Percentiles rank a stretch among this genome's conserved stretches.
Evolutionary conservation across 2,888 invertebrate species (phyloP).

Genomic region (Flabesymbios commensalis): DNA sequence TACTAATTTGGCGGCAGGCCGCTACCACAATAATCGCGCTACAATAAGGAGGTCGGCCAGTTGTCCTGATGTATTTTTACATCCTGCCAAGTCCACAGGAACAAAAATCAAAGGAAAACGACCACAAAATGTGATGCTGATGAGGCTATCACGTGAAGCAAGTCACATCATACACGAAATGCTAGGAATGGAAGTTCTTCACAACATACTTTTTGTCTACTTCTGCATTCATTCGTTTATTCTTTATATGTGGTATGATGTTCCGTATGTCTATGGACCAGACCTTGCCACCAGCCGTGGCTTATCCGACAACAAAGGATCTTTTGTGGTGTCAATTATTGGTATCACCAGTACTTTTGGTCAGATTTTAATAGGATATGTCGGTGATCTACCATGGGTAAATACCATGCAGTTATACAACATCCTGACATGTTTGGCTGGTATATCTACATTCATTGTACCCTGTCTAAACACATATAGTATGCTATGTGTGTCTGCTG

Average conservation of each 20-base stretch:
- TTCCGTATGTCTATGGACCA: slow-evolving; percentile 90
- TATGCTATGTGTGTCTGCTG: slow-evolving; percentile 39
- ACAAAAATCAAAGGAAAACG: background rate
- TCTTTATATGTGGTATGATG: slow-evolving; percentile 86
- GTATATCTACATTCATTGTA: slow-evolving; percentile 49
- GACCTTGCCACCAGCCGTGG: slow-evolving; percentile 72
- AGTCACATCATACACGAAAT: slow-evolving; percentile 45
- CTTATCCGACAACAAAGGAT: slow-evolving; percentile 56
- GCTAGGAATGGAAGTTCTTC: slow-evolving; percentile 50
- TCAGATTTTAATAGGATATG: slow-evolving; percentile 74
- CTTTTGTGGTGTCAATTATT: slow-evolving; percentile 81
- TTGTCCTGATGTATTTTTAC: slow-evolving; percentile 82
- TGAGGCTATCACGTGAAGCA: slow-evolving; percentile 39
- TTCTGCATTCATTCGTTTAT: slow-evolving; percentile 80
- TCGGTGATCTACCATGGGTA: slow-evolving; percentile 82
- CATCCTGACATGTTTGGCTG: slow-evolving; percentile 69
- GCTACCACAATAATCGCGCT: slow-evolving; percentile 12
- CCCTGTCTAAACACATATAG: slow-evolving; percentile 44
- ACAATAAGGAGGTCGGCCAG: slow-evolving; percentile 72
- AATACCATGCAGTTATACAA: slow-evolving; percentile 84
- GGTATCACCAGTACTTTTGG: slow-evolving; percentile 81
- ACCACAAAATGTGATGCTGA: slow-evolving; percentile 5
- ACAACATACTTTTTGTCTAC: slow-evolving; percentile 45
- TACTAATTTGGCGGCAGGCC: too few species aligned
- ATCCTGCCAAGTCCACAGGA: background rate